phyloP scores from a whole-genome alignment of 2,113 vertebrate genomes.

The Pseudorectes ferrugineus region DNA sequence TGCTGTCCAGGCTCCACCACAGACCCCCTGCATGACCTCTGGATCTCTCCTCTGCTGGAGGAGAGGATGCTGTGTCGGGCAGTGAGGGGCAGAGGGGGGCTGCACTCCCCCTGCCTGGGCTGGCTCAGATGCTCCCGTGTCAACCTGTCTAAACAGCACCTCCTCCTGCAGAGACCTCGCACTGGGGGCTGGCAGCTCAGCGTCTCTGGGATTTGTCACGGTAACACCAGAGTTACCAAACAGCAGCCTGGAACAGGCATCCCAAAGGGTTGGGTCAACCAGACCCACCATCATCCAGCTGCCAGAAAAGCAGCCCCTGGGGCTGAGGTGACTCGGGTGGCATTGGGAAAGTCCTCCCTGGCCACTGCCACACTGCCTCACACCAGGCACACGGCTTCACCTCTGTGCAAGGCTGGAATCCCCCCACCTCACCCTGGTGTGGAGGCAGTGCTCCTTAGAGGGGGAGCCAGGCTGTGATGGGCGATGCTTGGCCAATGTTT shows the following conservation, averaged over 20 bases:
- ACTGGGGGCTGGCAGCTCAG: neutral
- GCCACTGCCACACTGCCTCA: neutral
- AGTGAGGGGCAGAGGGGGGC: neutral
- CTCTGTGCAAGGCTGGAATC: neutral
- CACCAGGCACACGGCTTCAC: neutral
- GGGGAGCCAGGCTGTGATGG: neutral
- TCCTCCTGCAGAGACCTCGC: neutral
- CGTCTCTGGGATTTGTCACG: neutral
- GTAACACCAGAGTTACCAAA: neutral
- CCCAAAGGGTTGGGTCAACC: neutral
- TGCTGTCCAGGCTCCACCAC: neutral
- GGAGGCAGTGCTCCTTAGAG: neutral
- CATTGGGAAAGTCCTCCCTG: neutral
- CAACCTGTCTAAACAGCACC: conserved; percentile 42
- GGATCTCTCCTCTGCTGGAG: neutral
- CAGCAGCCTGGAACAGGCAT: neutral
- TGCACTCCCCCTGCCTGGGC: neutral
- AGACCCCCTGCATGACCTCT: neutral
- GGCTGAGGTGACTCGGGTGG: neutral
- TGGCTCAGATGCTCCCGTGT: neutral
- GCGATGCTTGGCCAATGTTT: fast-evolving
- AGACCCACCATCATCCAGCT: neutral
- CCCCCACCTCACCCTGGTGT: fast-evolving
- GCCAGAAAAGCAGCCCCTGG: neutral
- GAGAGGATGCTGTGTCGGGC: neutral